Percentiles rank a stretch among this genome's conserved stretches.
phyloP scores from a whole-genome alignment of 1,140 invertebrate species.

The Scaptomyza hsui region DNA sequence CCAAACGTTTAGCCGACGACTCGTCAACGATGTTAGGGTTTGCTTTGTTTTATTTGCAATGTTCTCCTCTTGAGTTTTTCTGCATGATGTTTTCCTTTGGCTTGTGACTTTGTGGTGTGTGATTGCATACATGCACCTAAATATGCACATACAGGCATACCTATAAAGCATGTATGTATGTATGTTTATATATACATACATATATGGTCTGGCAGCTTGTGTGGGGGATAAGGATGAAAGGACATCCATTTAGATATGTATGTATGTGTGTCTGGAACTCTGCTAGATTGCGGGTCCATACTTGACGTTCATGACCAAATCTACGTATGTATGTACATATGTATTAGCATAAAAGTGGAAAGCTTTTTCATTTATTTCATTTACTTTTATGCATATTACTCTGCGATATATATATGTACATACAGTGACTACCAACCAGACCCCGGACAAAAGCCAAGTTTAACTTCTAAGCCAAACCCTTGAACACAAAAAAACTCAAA shows the following conservation, averaged over 20 bases:
- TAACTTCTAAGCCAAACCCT: not conserved
- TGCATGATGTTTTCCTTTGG: constrained; percentile 52
- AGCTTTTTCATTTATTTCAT: constrained; percentile 17
- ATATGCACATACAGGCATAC: not conserved
- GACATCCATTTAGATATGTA: not conserved
- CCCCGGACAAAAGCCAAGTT: not conserved
- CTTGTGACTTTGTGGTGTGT: constrained; percentile 48
- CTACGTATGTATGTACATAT: constrained; percentile 20
- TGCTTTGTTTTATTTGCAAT: constrained; percentile 55
- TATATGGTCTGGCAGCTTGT: not conserved
- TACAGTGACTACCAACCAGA: not conserved
- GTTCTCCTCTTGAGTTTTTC: constrained; percentile 55
- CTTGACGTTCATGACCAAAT: constrained; percentile 32
- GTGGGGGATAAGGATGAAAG: not conserved
- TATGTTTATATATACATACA: not conserved
- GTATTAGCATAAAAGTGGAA: constrained; percentile 1
- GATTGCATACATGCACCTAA: not conserved
- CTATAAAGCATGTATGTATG: not conserved
- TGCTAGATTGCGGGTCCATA: not conserved
- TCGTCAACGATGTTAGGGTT: constrained; percentile 38
- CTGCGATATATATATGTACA: not conserved
- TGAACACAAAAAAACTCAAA: not conserved
- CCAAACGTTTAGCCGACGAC: constrained; percentile 31
- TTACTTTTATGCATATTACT: constrained; percentile 3
- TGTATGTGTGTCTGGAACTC: constrained; percentile 4